These are phyloP conservation scores for Apteryx owenii DNA, from an alignment of 2,113 vertebrate genomes.

Conservation along the genomic window DNA sequence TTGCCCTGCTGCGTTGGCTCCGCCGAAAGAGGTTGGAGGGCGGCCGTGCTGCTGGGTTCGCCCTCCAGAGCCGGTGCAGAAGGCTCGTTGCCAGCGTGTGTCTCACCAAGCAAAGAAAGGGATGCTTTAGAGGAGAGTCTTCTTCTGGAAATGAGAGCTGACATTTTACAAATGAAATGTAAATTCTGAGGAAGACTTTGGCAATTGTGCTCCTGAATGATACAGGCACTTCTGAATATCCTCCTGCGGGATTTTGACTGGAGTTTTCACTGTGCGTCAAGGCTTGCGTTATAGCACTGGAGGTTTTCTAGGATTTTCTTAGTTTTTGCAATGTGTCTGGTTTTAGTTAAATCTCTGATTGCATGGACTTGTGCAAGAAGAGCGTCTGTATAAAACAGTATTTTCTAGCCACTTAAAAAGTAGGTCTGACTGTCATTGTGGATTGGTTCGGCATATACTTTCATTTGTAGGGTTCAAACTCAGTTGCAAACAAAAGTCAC, in stretches of 20 bases:
- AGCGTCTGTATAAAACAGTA: rapidly evolving
- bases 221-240: rapidly evolving
- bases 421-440: background rate
- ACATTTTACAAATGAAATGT: no score
- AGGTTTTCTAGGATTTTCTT: background rate
- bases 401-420: background rate
- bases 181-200: background rate
- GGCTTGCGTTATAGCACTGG: background rate
- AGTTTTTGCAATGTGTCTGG: background rate
- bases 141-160: background rate
- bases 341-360: background rate
- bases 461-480: background rate
- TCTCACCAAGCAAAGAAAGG: background rate
- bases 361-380: background rate
- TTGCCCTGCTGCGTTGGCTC: background rate
- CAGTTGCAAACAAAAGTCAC: background rate
- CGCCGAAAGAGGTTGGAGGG: background rate
- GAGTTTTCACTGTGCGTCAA: background rate
- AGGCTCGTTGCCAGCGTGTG: background rate
- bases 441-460: background rate
- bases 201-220: background rate
- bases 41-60: background rate
- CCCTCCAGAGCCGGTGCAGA: background rate
- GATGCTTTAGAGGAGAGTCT: background rate
- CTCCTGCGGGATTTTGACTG: background rate